Evolutionary conservation across 2,888 invertebrate species (phyloP).

Genomic region (Ditula angustiorana): DNA sequence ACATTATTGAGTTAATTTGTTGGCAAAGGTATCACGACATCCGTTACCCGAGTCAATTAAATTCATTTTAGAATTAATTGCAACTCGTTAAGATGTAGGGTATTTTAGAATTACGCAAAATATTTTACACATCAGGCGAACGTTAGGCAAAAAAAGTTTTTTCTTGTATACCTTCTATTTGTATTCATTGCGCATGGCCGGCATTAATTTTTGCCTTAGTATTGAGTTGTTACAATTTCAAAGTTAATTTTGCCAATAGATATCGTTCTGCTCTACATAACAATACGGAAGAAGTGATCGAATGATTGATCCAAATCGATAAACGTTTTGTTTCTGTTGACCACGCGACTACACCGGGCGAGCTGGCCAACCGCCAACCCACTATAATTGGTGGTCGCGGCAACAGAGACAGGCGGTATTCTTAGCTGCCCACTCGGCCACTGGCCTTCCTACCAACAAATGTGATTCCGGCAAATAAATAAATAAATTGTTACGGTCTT

Average conservation of each 20-base stretch:
- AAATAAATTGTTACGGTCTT: slow-evolving; percentile 69
- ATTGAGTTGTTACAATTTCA: not conserved
- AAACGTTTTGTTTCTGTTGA: slow-evolving; percentile 72
- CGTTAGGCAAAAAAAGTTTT: not conserved
- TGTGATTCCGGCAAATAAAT: slow-evolving; percentile 62
- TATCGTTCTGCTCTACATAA: slow-evolving; percentile 33
- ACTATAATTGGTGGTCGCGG: slow-evolving; percentile 95
- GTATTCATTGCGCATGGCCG: no score
- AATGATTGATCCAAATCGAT: slow-evolving; percentile 74
- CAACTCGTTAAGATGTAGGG: not conserved
- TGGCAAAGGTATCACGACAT: slow-evolving; percentile 16
- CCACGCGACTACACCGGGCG: slow-evolving; percentile 66
- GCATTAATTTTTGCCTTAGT: no score
- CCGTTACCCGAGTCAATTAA: slow-evolving; percentile 6
- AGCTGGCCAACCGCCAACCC: slow-evolving; percentile 91
- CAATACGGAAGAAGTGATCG: slow-evolving; percentile 43
- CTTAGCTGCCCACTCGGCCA: slow-evolving; percentile 86
- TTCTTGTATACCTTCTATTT: no score
- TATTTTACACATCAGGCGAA: no score
- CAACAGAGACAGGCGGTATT: slow-evolving; percentile 87
- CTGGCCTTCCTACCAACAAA: slow-evolving; percentile 72
- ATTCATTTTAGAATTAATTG: slow-evolving; percentile 27
- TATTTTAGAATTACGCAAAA: not conserved
- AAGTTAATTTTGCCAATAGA: slow-evolving; percentile 17
- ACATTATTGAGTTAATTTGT: slow-evolving; percentile 20